Evolutionary conservation across 2,888 invertebrate species (phyloP).

Genomic region (Pammene fasciana): DNA sequence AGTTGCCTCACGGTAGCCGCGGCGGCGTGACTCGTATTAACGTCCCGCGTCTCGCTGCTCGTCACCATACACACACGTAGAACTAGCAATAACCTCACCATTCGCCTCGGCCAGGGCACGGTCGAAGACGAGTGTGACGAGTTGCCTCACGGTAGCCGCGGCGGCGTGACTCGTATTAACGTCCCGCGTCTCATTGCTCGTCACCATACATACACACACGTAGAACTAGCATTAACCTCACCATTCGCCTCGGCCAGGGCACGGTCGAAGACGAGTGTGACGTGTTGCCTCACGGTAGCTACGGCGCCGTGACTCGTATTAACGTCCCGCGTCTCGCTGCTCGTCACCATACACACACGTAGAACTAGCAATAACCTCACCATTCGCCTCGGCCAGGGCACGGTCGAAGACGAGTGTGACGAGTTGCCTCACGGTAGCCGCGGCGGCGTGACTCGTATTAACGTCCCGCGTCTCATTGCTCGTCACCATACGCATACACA

Average conservation of each 20-base stretch:
- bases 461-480: slow-evolving; percentile 90
- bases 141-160: too few relatives aligned
- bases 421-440: slow-evolving; percentile 97
- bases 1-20: too few relatives aligned
- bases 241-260: slow-evolving; percentile 89
- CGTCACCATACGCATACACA: slow-evolving; percentile 98
- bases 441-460: slow-evolving; percentile 98
- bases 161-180: too few relatives aligned
- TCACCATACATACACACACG: too few relatives aligned
- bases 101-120: too few relatives aligned
- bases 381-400: slow-evolving; percentile 89
- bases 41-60: too few relatives aligned
- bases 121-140: too few relatives aligned
- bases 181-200: too few relatives aligned
- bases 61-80: too few relatives aligned
- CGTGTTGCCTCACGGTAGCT: slow-evolving; percentile 97
- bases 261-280: slow-evolving; percentile 95
- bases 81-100: too few relatives aligned
- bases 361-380: slow-evolving; percentile 48
- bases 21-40: too few relatives aligned
- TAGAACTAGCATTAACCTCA: slow-evolving; percentile 37
- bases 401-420: slow-evolving; percentile 96
- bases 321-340: slow-evolving; percentile 89
- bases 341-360: slow-evolving; percentile 95
- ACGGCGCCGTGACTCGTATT: slow-evolving; percentile 98